phyloP scores from a whole-genome alignment of 2,113 vertebrate species.

The Myxocyprinus asiaticus region DNA sequence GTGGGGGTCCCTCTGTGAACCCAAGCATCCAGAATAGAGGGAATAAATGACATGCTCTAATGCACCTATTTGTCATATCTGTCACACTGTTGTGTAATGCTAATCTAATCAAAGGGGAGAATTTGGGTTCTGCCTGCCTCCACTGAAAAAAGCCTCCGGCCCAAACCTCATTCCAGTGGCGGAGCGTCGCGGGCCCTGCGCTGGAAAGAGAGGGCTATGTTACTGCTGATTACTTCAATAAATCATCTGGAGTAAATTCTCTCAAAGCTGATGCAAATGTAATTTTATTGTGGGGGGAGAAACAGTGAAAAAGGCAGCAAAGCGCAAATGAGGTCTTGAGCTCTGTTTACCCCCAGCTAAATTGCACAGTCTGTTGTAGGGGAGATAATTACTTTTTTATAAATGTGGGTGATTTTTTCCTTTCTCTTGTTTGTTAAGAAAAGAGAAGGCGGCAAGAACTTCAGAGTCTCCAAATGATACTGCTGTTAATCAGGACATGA shows the following conservation, averaged over 20 bases:
- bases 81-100: conserved; percentile 88
- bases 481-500: not conserved
- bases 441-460: no score
- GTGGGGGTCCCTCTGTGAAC: conserved; percentile 54
- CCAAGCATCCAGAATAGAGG: conserved; percentile 60
- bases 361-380: conserved; percentile 75
- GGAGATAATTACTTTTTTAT: conserved; percentile 89
- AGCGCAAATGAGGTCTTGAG: conserved; percentile 56
- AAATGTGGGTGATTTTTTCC: conserved; percentile 59
- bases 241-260: conserved; percentile 80
- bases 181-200: not conserved
- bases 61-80: conserved; percentile 91
- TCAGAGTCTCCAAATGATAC: not conserved
- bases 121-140: conserved; percentile 56
- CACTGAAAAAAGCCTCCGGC: conserved; percentile 32
- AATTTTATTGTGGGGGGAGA: conserved; percentile 77
- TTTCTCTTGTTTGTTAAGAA: conserved; percentile 68
- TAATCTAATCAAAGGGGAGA: conserved; percentile 87
- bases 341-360: conserved; percentile 84
- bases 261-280: conserved; percentile 82
- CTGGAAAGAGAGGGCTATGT: conserved; percentile 13
- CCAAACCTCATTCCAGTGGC: conserved; percentile 19
- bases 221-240: conserved; percentile 80
- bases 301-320: conserved; percentile 49
- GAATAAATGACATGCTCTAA: conserved; percentile 85